Evolutionary conservation across 1,140 invertebrate genomes (phyloP), one percentile per base, ranked within the genome.

Genomic region (Megathymus violae): DNA sequence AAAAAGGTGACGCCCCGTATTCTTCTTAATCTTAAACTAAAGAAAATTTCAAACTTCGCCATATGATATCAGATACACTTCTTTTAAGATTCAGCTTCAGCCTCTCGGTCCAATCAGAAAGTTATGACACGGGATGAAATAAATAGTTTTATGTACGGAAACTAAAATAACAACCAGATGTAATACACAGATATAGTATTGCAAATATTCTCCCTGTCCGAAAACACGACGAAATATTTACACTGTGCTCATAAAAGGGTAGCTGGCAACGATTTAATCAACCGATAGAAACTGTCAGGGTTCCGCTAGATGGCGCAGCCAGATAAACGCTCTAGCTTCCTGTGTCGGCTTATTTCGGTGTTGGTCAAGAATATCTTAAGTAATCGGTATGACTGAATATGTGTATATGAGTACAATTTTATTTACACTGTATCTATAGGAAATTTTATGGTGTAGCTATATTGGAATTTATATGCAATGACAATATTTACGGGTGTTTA

Each of bases 211-310:
- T 63, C 15, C 59, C 43, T 41, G 44, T 69, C 47, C 43, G 43
- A 76, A 82, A 80, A 84, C 66, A 74, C 69, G 56, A 64, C 71
- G 47, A 74, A 71, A 76, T 78, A 68, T 72, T 64, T 64, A 65
- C 59, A 69, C 50, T 66, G 31, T 22, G 44, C 70, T 52, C n/a
- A 80, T 84, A 86, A 84, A 86, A 80, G 78, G 83, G 78, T 86
- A 82, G 81, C 78, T 76, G 69, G 52, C 48, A 69, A 66, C 67
- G 81, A 82, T 86, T 82, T 86, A 82, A 84, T 86, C 74, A 78
- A 69, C 66, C 68, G 78, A 82, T 84, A 83, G 83, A 84, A 83
- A 81, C 76, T 79, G 78, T 76, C 66, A 64, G 70, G 68, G 67
- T 48, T 38, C 65, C 44, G 58, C n/a, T 74, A 78, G 78, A 82